A percentile compares a stretch with the other conserved stretches of the same genome.
Conservation (phyloP, 1,140 invertebrate genomes). For the Trichonephila clavipes region DNA sequence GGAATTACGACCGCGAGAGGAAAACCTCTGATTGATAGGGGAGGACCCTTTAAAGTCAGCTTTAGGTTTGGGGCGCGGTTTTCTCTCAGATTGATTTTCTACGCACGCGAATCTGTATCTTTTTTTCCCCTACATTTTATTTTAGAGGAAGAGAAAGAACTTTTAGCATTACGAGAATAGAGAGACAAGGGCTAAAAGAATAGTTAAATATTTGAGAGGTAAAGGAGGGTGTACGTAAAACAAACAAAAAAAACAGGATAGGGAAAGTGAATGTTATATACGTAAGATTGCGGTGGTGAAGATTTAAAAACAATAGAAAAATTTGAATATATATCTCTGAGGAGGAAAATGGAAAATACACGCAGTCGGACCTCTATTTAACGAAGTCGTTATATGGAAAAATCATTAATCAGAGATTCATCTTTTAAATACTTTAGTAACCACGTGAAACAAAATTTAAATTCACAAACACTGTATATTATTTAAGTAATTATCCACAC, state of each 20-base stretch:
- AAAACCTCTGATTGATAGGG: slow-evolving; percentile 38
- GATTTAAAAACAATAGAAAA: too few species aligned
- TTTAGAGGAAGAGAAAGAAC: background rate
- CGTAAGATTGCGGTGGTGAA: too few species aligned
- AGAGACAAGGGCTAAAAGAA: background rate
- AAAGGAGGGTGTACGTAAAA: background rate
- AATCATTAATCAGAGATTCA: too few species aligned
- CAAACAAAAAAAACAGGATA: background rate
- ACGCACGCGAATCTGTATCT: background rate
- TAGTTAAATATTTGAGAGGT: background rate
- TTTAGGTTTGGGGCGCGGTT: background rate
- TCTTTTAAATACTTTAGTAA: too few species aligned
- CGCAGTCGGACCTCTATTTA: too few species aligned
- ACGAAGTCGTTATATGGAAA: too few species aligned
- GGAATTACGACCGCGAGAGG: slow-evolving; percentile 22
- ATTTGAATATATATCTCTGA: too few species aligned
- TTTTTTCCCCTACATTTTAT: background rate
- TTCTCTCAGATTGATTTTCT: slow-evolving; percentile 18
- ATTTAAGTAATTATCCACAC: too few species aligned
- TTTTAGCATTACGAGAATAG: background rate
- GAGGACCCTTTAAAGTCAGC: slow-evolving; percentile 37
- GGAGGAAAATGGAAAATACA: too few species aligned
- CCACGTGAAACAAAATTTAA: too few species aligned
- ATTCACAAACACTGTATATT: too few species aligned
- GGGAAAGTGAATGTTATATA: too few species aligned